Evolutionary conservation across 2,888 invertebrate species (phyloP).

Genomic region (Leptarthrus brevirostris): DNA sequence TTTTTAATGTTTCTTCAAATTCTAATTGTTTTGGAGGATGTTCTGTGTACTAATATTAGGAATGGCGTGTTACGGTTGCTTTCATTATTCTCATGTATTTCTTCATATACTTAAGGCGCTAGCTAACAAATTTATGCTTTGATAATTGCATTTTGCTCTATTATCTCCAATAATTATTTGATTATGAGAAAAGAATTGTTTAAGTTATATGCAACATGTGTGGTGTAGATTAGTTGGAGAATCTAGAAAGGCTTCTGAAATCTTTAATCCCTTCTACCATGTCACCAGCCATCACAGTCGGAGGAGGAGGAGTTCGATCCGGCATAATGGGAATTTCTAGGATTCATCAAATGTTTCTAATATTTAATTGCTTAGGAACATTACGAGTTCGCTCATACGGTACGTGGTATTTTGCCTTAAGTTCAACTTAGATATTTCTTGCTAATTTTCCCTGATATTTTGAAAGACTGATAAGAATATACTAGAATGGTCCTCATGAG

Average conservation of each 20-base stretch:
- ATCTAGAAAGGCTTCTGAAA: background rate
- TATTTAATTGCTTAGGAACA: no score
- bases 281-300: background rate
- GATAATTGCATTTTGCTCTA: slow-evolving; percentile 16
- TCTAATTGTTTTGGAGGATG: background rate
- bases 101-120: background rate
- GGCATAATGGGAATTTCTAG: no score
- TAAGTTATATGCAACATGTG: background rate
- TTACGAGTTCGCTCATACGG: no score
- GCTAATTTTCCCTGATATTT: no score
- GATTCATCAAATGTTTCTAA: no score
- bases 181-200: background rate
- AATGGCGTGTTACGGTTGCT: slow-evolving; percentile 1
- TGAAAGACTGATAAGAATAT: no score
- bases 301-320: no score
- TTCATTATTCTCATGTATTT: background rate
- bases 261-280: background rate
- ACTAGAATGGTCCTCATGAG: no score
- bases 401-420: no score
- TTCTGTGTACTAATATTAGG: slow-evolving; percentile 19
- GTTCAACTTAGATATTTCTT: no score
- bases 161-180: slow-evolving; percentile 39
- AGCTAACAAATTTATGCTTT: background rate
- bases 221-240: no score
- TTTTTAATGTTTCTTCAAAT: slow-evolving; percentile 7